Base-by-base conservation (phyloP, 2,888 invertebrate genomes). In the Synergus itoensis region DNA sequence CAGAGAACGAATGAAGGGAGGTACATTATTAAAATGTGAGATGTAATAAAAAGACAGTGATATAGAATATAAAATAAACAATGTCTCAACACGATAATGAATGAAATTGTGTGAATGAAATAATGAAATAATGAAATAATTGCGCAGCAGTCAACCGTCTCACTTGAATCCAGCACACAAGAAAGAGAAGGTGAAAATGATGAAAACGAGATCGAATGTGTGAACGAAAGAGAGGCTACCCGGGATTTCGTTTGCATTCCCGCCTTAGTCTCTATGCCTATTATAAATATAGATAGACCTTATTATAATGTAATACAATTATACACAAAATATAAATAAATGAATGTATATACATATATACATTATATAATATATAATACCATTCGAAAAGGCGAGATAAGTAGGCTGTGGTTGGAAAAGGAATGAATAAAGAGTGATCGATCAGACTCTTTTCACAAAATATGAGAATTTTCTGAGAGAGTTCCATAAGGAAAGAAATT, bases 231-330 rank as follows among this genome's bases (percentile, higher is more conserved):
- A 78, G 80, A 86, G 86, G 84, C 87, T 84, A 87, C 78, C 81
- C 83, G 86, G 86, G 86, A 86, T 85, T 87, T 86, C 85, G 83
- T 86, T 87, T 84, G 86, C 87, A 84, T 87, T 88, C 88, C 88
- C 88, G 88, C 88, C 88, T 87, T 87, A 88, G 88, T 89, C 88
- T 88, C 86, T 87, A 87, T 86, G 89, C 90, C 89, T 90, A 90
- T 84, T 86, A 89, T 84, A 87, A 87, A 89, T 90, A 90, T 90
- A 90, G 88, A 90, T 90, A 90, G 89, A 89, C 86, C 87, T 87
- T 89, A 88, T 86, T 89, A 89, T 86, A 87, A 85, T 87, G 85
- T 85, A 86, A 87, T 85, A 84, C 86, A 85, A 88, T 88, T 88
- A 87, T 88, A 87, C 87, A 87, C 89, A 86, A 87, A 84, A 83